A percentile compares a stretch with the other conserved stretches of the same genome.
Evolutionary conservation across 2,888 invertebrate genomes (phyloP).

Genomic region (Lepas anatifera): DNA sequence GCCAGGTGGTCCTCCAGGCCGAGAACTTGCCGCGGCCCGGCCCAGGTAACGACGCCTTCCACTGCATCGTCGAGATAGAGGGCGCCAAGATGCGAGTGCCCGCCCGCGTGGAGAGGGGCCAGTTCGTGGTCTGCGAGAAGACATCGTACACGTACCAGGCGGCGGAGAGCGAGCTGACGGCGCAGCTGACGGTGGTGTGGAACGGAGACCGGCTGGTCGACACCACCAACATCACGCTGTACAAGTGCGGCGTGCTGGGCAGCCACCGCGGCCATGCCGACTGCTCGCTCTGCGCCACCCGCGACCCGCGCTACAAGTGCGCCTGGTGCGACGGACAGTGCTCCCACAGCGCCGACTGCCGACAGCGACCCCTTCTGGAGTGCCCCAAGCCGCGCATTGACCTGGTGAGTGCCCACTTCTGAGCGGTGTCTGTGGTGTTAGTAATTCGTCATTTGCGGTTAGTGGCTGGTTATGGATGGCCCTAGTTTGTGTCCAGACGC

Average conservation of each 20-base stretch:
- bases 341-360: conserved; percentile 71
- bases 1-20: conserved; percentile 30
- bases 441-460: too few relatives aligned
- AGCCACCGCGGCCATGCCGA: conserved; percentile 88
- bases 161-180: conserved; percentile 59
- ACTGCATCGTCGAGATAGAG: conserved; percentile 53
- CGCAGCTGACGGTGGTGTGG: conserved; percentile 52
- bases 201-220: conserved; percentile 86
- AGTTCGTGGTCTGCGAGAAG: conserved; percentile 42
- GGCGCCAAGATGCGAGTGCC: conserved; percentile 78
- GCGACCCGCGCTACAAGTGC: conserved; percentile 73
- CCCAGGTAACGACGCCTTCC: conserved; percentile 30
- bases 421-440: too few relatives aligned
- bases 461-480: too few relatives aligned
- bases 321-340: conserved; percentile 90
- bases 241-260: conserved; percentile 90
- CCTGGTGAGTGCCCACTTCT: conserved; percentile 53
- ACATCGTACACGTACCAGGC: conserved; percentile 72
- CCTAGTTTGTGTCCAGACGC: too few relatives aligned
- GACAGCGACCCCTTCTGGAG: conserved; percentile 35
- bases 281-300: conserved; percentile 89
- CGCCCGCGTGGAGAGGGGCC: conserved; percentile 62
- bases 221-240: conserved; percentile 75
- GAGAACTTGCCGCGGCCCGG: conserved; percentile 29
- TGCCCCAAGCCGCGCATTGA: conserved; percentile 86